Evolutionary conservation across 2,888 invertebrate genomes (phyloP), one percentile per base, ranked within the genome.

Genomic region (Dryadula phaetusa): DNA sequence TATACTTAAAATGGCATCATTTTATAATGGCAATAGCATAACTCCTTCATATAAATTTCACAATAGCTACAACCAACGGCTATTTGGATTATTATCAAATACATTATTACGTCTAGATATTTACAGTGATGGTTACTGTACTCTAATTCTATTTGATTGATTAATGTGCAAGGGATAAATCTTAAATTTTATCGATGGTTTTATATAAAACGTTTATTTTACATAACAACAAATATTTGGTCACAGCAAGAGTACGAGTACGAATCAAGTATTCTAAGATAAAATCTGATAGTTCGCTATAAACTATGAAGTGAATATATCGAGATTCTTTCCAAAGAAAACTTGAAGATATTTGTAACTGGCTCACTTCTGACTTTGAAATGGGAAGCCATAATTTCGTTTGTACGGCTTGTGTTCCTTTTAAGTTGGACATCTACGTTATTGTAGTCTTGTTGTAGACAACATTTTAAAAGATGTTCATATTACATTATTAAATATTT

Each of bases 291-390:
- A 78, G 74, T 76, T 75, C 71, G 74, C 67, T 72, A 71, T 74
- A 72, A 72, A 74, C 73, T 73, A 75, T 73, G 72, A 75, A 75
- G 72, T 66, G 73, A 77, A 76, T 73, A 75, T 74, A 77, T 79
- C 78, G 75, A 66, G 70, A 75, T 74, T 73, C 72, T 70, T 66
- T 66, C 58, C 60, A 78, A 79, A 76, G 79, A 78, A 77, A 80
- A 79, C 75, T 82, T 80, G 75, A 75, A 79, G 79, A 79, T 81
- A 77, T 81, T 81, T 80, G 76, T 80, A 74, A 74, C 77, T 75
- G 73, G 62, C 69, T 71, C 72, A 71, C 69, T 82, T 81, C 81
- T 78, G 79, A 76, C 52, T 63, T 44, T 66, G 63, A 66, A 68
- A 62, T 62, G 52, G 62, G 62, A 67, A 67, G 22, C 67, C 62